These are phyloP conservation scores for Mizuhopecten yessoensis DNA, from an alignment of 1,140 invertebrate genomes.

Conservation along the genomic window DNA sequence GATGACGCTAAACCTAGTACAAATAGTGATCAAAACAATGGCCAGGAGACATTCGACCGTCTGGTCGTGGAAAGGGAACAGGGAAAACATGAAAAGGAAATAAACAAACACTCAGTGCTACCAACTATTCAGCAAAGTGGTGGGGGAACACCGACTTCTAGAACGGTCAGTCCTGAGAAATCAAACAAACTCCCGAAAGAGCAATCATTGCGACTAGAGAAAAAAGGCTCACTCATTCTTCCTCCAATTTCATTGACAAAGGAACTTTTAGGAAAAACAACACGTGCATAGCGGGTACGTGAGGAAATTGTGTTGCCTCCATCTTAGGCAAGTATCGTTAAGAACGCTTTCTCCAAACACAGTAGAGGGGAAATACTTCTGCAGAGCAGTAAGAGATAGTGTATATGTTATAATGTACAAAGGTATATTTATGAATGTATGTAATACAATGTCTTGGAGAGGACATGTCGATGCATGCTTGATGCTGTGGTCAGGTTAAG, in stretches of 20 bases:
- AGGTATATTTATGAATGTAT: too few relatives aligned
- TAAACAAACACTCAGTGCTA: not conserved
- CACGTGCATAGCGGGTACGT: not conserved
- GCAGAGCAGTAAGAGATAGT: too few relatives aligned
- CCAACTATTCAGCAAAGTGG: not conserved
- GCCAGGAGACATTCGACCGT: not conserved
- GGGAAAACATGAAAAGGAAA: not conserved
- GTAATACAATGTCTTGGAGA: too few relatives aligned
- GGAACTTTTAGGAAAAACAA: not conserved
- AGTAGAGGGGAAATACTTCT: too few relatives aligned
- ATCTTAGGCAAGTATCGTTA: too few relatives aligned
- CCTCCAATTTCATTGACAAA: not conserved
- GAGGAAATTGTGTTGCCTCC: too few relatives aligned
- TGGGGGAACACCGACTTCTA: not conserved
- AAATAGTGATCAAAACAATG: not conserved
- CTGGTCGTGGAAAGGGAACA: not conserved
- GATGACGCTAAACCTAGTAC: not conserved
- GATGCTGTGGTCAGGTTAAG: too few relatives aligned
- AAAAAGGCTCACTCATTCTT: not conserved
- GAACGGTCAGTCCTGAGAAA: not conserved
- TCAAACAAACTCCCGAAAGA: not conserved
- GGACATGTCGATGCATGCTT: too few relatives aligned
- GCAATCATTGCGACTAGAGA: not conserved
- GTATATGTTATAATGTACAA: too few relatives aligned
- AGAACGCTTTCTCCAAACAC: too few relatives aligned